Conservation (phyloP, 1,140 invertebrate species). For the Pseudomyrmex gracilis region DNA sequence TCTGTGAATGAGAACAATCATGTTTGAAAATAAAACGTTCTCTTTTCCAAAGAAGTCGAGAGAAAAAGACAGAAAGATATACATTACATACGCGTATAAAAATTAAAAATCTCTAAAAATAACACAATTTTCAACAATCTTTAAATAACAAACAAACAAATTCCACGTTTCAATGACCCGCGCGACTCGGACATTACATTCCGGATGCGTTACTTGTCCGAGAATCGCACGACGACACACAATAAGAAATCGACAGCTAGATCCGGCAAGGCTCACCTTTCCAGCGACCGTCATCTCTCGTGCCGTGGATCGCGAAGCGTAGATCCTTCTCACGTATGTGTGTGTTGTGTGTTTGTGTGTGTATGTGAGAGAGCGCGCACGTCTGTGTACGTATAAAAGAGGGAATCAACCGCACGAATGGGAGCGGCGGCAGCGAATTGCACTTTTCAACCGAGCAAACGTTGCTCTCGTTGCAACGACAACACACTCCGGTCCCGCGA, state of each 20-base stretch:
- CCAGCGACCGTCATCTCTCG: constrained; percentile 69
- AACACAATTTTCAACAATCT: too few species aligned
- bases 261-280: constrained; percentile 63
- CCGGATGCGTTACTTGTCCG: too few species aligned
- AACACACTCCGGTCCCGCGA: constrained; percentile 52
- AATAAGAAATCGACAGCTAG: background rate
- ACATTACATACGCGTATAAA: too few species aligned
- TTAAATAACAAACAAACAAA: background rate
- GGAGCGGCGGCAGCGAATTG: constrained; percentile 32
- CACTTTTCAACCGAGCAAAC: constrained; percentile 37
- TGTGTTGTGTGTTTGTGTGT: too few species aligned
- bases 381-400: too few species aligned
- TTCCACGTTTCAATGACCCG: background rate
- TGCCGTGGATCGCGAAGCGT: constrained; percentile 60
- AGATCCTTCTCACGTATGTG: constrained; percentile 67
- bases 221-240: background rate
- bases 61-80: too few species aligned
- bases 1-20: background rate
- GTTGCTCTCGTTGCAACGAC: background rate
- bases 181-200: too few species aligned
- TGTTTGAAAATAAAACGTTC: too few species aligned
- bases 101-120: too few species aligned
- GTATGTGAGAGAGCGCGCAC: too few species aligned
- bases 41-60: background rate
- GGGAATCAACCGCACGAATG: constrained; percentile 24